Base-by-base conservation (phyloP, 2,888 invertebrate species). In the Lasioglossum villosulum region DNA sequence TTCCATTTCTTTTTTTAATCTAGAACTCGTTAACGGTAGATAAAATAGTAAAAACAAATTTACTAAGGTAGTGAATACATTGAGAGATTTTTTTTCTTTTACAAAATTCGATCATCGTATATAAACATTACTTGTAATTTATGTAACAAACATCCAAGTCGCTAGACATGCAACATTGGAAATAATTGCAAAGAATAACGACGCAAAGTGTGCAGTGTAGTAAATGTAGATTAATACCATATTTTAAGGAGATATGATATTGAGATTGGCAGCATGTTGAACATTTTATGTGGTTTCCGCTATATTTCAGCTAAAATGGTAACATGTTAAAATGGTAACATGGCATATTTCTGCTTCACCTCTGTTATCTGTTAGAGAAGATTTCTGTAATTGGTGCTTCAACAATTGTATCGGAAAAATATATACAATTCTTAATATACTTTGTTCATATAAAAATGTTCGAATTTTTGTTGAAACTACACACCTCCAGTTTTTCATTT, bases 181-280 rank as follows among this genome's bases (percentile, higher is more conserved):
- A 84, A 80, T 39, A 59, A 77, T 82, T 68, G 71, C 82, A 75
- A 84, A 87, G 80, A 89, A 78, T 79, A 79, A 88, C 75, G 78
- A 86, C 74, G 45, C 86, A 84, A 87, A 86, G 63, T 83, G 89
- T 84, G 75, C 79, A 81, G 83, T 83, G 86, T 83, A 75, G 56
- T 86, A 87, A 87, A 83, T 86, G 80, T 80, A 81, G 90, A 85
- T 88, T 80, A 86, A 89, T 81, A 88, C 86, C 84, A 75, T 78
- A 87, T 78, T 80, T 89, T 84, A 87, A 88, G 89, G 88, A 92
- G 92, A 93, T 93, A 93, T 93, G 94, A 93, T 92, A 91, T 91
- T 89, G 89, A 91, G 86, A 93, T 94, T 94, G 94, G 93, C 93
- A 93, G 93, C 93, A 91, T 92, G 89, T 92, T 93, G 89, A 93